phyloP scores from a whole-genome alignment of 2,797 vertebrate species.

The Melanotaenia pygmaea region DNA sequence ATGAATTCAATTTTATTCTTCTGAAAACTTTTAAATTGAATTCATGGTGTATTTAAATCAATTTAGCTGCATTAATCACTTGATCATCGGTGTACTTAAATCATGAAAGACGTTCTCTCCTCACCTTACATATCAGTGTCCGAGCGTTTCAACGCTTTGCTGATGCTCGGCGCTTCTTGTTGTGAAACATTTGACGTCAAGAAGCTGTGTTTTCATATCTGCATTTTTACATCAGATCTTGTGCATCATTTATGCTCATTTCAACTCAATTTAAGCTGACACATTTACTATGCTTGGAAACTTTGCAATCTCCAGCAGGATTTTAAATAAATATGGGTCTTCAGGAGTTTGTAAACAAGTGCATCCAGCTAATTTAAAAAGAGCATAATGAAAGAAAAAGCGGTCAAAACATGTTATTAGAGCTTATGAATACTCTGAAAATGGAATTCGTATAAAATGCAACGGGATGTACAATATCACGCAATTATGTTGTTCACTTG shows the following conservation, averaged over 20 bases:
- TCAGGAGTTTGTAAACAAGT: slow-evolving; percentile 10
- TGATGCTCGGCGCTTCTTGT: slow-evolving; percentile 2
- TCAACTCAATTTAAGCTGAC: slow-evolving; percentile 19
- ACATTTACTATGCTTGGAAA: slow-evolving; percentile 11
- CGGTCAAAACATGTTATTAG: not conserved
- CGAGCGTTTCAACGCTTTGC: not conserved
- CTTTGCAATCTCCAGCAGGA: slow-evolving; percentile 1
- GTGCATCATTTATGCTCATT: slow-evolving; percentile 32
- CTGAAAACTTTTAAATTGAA: slow-evolving; percentile 13
- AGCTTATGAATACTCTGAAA: slow-evolving; percentile 1
- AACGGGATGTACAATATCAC: not conserved
- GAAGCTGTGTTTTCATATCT: slow-evolving; percentile 9
- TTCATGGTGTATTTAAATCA: slow-evolving; percentile 16
- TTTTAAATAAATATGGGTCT: slow-evolving; percentile 7
- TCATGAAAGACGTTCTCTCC: not conserved
- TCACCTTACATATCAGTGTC: not conserved
- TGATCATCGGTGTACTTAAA: not conserved
- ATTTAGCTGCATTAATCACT: slow-evolving; percentile 6
- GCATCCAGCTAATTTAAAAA: not conserved
- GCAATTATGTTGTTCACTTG: not conserved
- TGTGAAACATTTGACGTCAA: not conserved
- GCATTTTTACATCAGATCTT: slow-evolving; percentile 34
- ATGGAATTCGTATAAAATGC: not conserved
- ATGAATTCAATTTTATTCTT: not conserved
- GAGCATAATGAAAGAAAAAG: not conserved